Evolutionary conservation across 2,888 invertebrate species (phyloP), one percentile per base, ranked within the genome.

Genomic region (Calameuta filiformis): DNA sequence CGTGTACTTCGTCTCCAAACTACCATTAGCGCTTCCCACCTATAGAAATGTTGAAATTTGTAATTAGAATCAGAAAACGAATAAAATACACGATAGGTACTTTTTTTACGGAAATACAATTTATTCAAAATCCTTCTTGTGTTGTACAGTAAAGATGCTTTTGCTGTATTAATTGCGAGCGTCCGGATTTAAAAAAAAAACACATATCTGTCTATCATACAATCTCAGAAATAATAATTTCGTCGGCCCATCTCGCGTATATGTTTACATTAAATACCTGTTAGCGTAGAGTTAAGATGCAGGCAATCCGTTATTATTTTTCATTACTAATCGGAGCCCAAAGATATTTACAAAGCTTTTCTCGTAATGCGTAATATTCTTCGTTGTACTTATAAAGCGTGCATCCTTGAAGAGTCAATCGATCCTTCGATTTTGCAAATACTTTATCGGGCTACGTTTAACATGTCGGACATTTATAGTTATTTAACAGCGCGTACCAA

Each of bases 21-120:
- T 86, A 82, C 79, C 78, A 78, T 83, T 86, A 80, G 81, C 80
- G 77, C 75, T 80, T 69, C 82, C 85, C 81, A 88, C 86, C 90
- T 90, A 87, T 30, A 82, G 82, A 85, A 88, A 88, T 68, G 79
- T 82, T 83, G 80, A 85, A 87, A 86, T 79, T 79, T 84, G 83
- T 23, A 86, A 82, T 86, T 83, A 85, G 84, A 87, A 85, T 33
- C 71, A 71, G 12, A 71, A 71, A 56, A 15, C 33, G 15, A 71
- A 71, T 33, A 31, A 71, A 71, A 31, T 71, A 71, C 12, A 71
- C 71, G 71, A 71, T 23, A 76, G 34, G 33, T 77, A 37, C n/a
- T 77, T 73, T 76, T 78, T 35, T 69, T 76, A 35, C n/a, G 56
- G 78, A 78, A 78, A 78, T 78, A 78, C 31, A 75, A 76, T 78